Percentiles rank a stretch among this genome's conserved stretches.
Conservation (phyloP, 2,888 invertebrate genomes). For the Holacanthella duospinosa region DNA sequence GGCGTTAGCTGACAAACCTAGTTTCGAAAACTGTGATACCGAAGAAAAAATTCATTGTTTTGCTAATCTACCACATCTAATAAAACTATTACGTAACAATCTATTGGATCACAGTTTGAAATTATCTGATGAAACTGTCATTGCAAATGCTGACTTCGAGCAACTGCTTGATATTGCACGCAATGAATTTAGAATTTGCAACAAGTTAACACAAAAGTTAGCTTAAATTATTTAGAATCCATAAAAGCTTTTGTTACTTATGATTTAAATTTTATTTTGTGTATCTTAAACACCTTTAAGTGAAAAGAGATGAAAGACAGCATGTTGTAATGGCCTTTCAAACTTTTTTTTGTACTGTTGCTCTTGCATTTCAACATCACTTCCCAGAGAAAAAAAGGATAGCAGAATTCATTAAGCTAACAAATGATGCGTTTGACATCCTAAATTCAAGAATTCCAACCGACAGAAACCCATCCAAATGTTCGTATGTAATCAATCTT, state of each 20-base stretch:
- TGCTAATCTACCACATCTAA: background rate
- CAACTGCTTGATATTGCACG: background rate
- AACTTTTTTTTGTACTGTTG: background rate
- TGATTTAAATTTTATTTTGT: too few relatives aligned
- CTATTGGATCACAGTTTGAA: background rate
- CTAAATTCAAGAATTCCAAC: background rate
- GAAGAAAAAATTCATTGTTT: background rate
- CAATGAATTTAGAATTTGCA: background rate
- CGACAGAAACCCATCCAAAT: background rate
- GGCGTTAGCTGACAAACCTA: background rate
- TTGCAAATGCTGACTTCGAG: background rate
- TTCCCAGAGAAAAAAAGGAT: background rate
- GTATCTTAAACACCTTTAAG: background rate
- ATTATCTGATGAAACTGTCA: background rate
- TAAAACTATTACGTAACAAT: constrained; percentile 1
- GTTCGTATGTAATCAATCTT: background rate
- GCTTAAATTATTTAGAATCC: too few relatives aligned
- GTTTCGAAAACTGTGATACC: background rate
- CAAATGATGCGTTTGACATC: background rate
- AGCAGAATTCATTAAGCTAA: background rate
- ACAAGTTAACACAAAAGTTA: background rate
- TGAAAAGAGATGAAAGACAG: background rate
- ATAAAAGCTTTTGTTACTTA: too few relatives aligned
- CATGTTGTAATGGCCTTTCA: background rate
- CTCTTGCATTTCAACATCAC: background rate